Percentiles rank a stretch among this genome's conserved stretches.
These are phyloP conservation scores for Tenthredo mesomela DNA, from an alignment of 2,888 invertebrate genomes.

Conservation along the genomic window DNA sequence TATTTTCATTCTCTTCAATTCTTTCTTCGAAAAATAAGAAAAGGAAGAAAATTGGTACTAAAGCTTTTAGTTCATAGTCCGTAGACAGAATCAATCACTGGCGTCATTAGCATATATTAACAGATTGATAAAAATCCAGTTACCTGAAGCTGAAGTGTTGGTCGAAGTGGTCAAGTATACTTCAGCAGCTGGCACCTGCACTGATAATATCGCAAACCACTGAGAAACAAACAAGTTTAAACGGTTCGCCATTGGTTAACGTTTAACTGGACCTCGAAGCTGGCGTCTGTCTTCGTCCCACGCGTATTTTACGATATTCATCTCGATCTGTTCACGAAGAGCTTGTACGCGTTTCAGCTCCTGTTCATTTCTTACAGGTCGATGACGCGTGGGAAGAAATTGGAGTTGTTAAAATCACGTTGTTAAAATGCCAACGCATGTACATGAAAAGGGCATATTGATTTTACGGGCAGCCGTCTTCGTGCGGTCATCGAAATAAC, in stretches of 20 bases:
- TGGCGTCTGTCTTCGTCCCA: conserved; percentile 43
- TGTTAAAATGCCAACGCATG: conserved; percentile 65
- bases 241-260: conserved; percentile 43
- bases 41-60: neutral
- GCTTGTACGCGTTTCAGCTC: conserved; percentile 51
- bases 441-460: conserved; percentile 11
- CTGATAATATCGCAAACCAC: conserved; percentile 38
- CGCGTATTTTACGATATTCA: conserved; percentile 44
- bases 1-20: conserved; percentile 1
- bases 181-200: conserved; percentile 43
- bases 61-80: conserved; percentile 19
- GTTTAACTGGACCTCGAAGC: conserved; percentile 37
- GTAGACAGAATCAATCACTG: conserved; percentile 35
- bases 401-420: conserved; percentile 65
- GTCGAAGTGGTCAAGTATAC: conserved; percentile 29
- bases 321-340: conserved; percentile 36
- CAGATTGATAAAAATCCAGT: conserved; percentile 46
- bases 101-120: conserved; percentile 40
- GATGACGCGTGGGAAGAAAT: conserved; percentile 65
- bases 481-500: conserved; percentile 7
- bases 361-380: conserved; percentile 59
- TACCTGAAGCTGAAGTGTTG: conserved; percentile 10
- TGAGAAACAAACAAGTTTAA: conserved; percentile 48
- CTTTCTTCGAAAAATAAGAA: neutral
- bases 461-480: conserved; percentile 19